Conservation (phyloP, 2,888 invertebrate species). For the Acanthacorydalis orientalis region DNA sequence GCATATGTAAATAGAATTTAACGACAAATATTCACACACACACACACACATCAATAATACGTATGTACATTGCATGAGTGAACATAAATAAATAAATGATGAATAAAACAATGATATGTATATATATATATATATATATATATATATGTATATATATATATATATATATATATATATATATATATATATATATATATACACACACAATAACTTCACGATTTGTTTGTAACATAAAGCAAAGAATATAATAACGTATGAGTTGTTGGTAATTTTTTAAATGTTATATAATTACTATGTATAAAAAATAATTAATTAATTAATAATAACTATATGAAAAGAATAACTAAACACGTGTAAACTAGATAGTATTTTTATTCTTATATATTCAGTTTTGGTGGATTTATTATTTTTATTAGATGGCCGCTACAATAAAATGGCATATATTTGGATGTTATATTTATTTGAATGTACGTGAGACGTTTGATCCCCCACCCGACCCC, state of each 20-base stretch:
- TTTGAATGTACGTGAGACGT: not conserved
- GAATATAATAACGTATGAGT: not conserved
- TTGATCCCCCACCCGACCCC: too few relatives aligned
- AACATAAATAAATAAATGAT: too few relatives aligned
- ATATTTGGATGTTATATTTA: constrained; percentile 27
- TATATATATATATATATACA: not conserved
- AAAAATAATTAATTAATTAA: not conserved
- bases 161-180: too few relatives aligned
- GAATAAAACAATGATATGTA: too few relatives aligned
- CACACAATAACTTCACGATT: not conserved
- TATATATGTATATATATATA: too few relatives aligned
- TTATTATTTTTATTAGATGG: constrained; percentile 4
- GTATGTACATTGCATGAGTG: too few relatives aligned
- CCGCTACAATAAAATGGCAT: constrained; percentile 30
- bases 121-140: too few relatives aligned
- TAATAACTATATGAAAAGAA: too few relatives aligned
- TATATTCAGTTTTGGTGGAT: not conserved
- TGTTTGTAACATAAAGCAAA: constrained; percentile 2
- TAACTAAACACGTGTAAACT: not conserved
- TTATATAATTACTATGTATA: constrained; percentile 1
- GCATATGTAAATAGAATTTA: too few relatives aligned
- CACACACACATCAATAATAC: too few relatives aligned
- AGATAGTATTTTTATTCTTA: constrained; percentile 3
- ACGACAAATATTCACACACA: too few relatives aligned
- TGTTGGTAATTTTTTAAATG: constrained; percentile 1